Percentiles rank a stretch among this genome's conserved stretches.
These are phyloP conservation scores for Octomys mimax DNA, from an alignment of 2,797 vertebrate species.

Conservation along the genomic window DNA sequence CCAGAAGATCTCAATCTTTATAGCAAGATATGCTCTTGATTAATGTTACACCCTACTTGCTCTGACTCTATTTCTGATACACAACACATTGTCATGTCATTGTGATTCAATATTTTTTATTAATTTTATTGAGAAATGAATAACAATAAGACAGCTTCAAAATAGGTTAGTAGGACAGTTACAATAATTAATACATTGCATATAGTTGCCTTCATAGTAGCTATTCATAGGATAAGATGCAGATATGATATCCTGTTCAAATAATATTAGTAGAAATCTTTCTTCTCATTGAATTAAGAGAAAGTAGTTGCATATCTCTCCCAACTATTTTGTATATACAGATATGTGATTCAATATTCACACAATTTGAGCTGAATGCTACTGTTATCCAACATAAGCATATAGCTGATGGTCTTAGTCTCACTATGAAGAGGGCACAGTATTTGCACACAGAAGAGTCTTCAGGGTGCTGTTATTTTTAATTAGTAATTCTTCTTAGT, in stretches of 20 bases:
- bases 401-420: constrained; percentile 51
- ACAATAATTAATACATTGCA: no score
- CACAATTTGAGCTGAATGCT: constrained; percentile 81
- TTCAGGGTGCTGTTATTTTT: neutral
- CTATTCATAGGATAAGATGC: no score
- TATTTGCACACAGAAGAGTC: constrained; percentile 58
- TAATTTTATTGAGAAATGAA: no score
- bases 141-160: no score
- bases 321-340: no score
- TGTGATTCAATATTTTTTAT: constrained; percentile 68
- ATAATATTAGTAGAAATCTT: no score
- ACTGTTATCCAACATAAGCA: constrained; percentile 82
- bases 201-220: no score
- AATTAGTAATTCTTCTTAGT: constrained; percentile 44
- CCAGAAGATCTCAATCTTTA: constrained; percentile 84
- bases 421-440: constrained; percentile 79
- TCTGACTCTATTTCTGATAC: constrained; percentile 79
- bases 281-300: no score
- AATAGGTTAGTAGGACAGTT: no score
- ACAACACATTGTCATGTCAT: constrained; percentile 83
- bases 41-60: constrained; percentile 87
- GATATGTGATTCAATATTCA: constrained; percentile 69
- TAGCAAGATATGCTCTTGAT: constrained; percentile 84
- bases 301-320: no score
- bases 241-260: no score